Base-by-base conservation (phyloP, 2,797 vertebrate species). In the Micrastur ruficollis region DNA sequence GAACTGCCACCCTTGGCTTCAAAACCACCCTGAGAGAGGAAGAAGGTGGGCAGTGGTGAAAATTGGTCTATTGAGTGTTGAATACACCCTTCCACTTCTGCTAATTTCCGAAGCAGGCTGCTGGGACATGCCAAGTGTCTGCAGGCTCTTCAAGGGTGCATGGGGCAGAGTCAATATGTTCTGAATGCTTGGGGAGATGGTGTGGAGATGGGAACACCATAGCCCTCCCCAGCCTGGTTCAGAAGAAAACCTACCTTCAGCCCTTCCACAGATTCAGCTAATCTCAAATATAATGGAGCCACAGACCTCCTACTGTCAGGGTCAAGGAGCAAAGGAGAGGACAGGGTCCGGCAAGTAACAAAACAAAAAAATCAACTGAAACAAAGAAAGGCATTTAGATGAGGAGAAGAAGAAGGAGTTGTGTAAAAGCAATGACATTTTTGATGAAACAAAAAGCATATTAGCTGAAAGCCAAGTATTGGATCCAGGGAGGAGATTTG, bases 401-500 rank as follows among this genome's bases (percentile, higher is more conserved):
- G 76, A 65, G 22, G 44, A 83, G 58, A 87, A 95, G 63, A 58
- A 81, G 76, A 32, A 94, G 91, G 65, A 90, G 65, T 19, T 94
- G 84, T 94, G 38, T 87, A 86, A 92, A 95, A 80, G 61, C 72
- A 93, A 50, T 55, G 94, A 86, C 79, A 94, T 93, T 93, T 95
- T 59, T 90, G 68, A 81, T 53, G 21, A 56, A 96, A 97, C 91
- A 96, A 96, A 96, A 96, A 96, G 49, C 62, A 83, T 96, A 91
- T 91, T 96, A 87, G 94, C 42, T 81, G 87, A 81, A 96, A 95
- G 96, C 96, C 96, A 97, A 96, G 86, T 61, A 27, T 5, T 87
- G 89, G 89, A 90, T 90, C 79, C 86, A 94, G 44, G 53, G 68
- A 91, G 56, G 56, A 93, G 81, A 78, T 93, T 25, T 96, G 96